phyloP scores from a whole-genome alignment of 2,113 vertebrate genomes.

The Himantopus leucocephalus region DNA sequence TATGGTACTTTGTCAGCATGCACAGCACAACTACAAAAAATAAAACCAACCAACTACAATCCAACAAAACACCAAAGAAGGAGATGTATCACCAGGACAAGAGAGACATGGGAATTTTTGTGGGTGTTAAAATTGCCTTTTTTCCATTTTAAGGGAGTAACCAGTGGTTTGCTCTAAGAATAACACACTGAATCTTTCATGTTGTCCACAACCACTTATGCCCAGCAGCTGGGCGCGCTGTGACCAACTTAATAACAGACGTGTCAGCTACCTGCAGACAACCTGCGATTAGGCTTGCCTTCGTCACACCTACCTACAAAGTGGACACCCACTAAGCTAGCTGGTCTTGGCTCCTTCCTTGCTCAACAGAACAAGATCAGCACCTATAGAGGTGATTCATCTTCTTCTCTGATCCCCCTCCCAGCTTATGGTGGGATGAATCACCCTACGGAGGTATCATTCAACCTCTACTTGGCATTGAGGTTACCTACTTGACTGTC shows the following conservation, averaged over 20 bases:
- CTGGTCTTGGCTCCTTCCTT: not conserved
- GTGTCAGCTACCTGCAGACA: conserved; percentile 7
- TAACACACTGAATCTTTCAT: not conserved
- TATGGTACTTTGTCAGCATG: not conserved
- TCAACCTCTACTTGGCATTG: not conserved
- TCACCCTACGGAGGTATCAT: not conserved
- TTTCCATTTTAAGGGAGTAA: not conserved
- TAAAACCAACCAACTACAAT: not conserved
- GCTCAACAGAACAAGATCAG: not conserved
- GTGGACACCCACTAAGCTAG: not conserved
- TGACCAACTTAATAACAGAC: conserved; percentile 49
- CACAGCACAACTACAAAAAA: not conserved
- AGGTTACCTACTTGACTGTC: not conserved
- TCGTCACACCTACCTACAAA: not conserved
- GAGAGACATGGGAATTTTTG: not conserved
- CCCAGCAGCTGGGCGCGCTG: not conserved
- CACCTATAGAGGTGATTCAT: conserved; percentile 30
- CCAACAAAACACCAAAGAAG: not conserved
- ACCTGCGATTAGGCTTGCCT: conserved; percentile 37
- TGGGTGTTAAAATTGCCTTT: not conserved
- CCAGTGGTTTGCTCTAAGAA: not conserved
- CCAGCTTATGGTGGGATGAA: not conserved
- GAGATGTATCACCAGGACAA: not conserved
- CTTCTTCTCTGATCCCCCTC: not conserved
- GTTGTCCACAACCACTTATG: conserved; percentile 8